Conservation (phyloP, 1,140 invertebrate species). For the Diorhabda sublineata region DNA sequence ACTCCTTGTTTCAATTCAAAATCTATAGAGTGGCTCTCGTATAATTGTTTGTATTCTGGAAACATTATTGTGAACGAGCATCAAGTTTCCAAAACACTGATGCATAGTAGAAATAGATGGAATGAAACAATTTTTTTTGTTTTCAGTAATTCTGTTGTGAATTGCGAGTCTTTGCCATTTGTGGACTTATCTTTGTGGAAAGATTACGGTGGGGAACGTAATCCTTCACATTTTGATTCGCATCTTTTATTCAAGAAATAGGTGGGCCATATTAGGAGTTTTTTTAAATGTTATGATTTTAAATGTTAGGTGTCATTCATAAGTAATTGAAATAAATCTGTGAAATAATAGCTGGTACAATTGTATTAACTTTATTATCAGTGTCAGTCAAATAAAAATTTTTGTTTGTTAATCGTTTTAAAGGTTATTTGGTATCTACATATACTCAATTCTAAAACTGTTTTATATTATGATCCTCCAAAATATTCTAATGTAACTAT, state of each 20-base stretch:
- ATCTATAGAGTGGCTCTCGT: too few relatives aligned
- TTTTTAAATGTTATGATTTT: neutral
- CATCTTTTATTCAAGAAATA: conserved; percentile 13
- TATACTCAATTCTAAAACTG: too few relatives aligned
- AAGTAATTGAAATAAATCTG: neutral
- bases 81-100: neutral
- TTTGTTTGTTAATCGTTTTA: too few relatives aligned
- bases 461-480: too few relatives aligned
- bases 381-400: neutral
- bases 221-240: neutral
- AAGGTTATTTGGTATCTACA: too few relatives aligned
- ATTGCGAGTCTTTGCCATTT: conserved; percentile 61
- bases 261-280: neutral
- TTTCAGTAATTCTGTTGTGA: conserved; percentile 63
- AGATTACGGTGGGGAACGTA: conserved; percentile 40
- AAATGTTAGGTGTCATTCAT: conserved; percentile 1
- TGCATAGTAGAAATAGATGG: neutral
- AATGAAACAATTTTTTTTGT: conserved; percentile 17
- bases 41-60: too few relatives aligned
- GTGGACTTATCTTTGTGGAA: conserved; percentile 65
- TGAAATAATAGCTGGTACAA: neutral
- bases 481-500: too few relatives aligned
- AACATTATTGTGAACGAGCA: neutral
- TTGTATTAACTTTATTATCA: neutral
- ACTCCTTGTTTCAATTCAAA: too few relatives aligned